These are phyloP conservation scores for Steatocranus sp. DNA, from an alignment of 2,797 vertebrate genomes.

Conservation along the genomic window DNA sequence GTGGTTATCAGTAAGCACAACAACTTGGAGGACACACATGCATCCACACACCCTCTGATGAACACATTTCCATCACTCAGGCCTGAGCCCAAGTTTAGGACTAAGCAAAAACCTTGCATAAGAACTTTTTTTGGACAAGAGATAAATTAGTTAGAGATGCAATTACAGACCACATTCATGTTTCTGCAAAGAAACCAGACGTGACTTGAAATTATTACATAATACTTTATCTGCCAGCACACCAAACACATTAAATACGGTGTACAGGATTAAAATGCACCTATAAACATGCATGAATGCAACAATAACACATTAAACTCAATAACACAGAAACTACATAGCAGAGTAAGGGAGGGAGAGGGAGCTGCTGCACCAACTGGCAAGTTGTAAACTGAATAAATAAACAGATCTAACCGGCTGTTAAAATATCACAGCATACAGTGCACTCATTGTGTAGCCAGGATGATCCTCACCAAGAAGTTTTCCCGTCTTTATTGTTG, in stretches of 20 bases:
- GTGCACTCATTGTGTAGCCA: background rate
- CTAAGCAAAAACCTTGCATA: background rate
- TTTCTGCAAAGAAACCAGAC: background rate
- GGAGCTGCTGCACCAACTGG: background rate
- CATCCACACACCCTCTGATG: accelerated
- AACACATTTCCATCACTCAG: background rate
- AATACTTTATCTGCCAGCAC: background rate
- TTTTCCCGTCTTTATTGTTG: background rate
- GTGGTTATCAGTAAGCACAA: background rate
- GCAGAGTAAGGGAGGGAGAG: background rate
- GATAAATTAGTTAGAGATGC: background rate
- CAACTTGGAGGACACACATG: background rate
- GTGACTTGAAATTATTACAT: background rate
- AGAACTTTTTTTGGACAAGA: background rate
- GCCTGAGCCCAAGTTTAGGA: background rate
- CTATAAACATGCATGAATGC: background rate
- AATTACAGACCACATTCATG: background rate
- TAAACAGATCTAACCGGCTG: background rate
- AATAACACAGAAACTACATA: background rate
- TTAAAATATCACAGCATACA: background rate
- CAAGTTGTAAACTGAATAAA: background rate
- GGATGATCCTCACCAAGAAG: background rate
- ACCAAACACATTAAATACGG: background rate
- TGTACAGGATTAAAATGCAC: background rate
- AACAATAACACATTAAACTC: background rate